Base-by-base conservation (phyloP, 2,888 invertebrate genomes). In the Euplexia lucipara region DNA sequence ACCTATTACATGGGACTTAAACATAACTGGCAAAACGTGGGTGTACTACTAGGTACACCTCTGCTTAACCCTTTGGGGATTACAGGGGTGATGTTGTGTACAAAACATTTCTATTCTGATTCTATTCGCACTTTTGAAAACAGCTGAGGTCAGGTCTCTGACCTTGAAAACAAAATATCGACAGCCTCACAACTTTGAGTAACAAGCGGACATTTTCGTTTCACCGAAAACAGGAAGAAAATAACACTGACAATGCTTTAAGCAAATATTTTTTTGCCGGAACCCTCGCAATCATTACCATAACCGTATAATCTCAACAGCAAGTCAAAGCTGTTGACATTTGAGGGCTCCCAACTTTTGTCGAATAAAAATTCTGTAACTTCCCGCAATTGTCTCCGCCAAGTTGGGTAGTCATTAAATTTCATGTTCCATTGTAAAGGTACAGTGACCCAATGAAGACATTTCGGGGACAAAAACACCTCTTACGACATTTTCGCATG, bases 281-380 rank as follows among this genome's bases (percentile, higher is more conserved):
- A 35, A 56, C 52, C 58, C 58, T 47, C 70, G n/a, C 20, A 49
- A 34, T 74, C 56, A 77, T 80, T 80, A 68, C 52, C 75, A 78
- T 75, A 66, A 59, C 74, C 47, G 71, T 71, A 63, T 71, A 71
- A 78, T 70, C 67, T 44, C 58, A 56, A 61, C 79, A 79, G 75
- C 71, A 80, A 80, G 62, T 58, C 68, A 61, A 61, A 60, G 64
- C 58, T 64, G 72, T 81, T 75, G 77, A 78, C 75, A 72, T 71
- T 83, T 52, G 65, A 70, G 65, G 57, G 60, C 42, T 34, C 71
- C 68, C 64, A 78, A 78, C 78, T 83, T 83, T 86, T 82, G 80
- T 78, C 78, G 75, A 82, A 83, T 79, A 78, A 84, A 85, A 83
- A 83, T 87, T 87, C 83, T 75, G 83, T 70, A 75, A 75, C 78